Evolutionary conservation across 2,113 vertebrate genomes (phyloP).

Genomic region (Callorhinus ursinus): DNA sequence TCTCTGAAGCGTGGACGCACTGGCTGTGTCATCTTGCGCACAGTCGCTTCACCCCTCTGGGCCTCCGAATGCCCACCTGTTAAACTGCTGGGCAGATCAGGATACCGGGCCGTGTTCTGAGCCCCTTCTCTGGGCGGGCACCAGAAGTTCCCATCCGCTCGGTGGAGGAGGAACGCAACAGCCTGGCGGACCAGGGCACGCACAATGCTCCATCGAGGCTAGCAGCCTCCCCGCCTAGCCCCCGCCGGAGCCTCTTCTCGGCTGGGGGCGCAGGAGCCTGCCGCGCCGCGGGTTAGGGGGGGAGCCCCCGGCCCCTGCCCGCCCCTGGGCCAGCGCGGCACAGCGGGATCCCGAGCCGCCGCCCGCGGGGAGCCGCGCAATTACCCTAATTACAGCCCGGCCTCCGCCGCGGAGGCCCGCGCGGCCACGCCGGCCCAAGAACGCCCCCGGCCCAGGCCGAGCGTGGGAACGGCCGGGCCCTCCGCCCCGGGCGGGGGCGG

Average conservation of each 20-base stretch:
- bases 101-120: neutral
- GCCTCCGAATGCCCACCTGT: neutral
- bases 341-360: constrained; percentile 28
- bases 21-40: neutral
- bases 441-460: constrained; percentile 66
- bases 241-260: neutral
- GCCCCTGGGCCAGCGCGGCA: neutral
- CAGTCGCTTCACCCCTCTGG: neutral
- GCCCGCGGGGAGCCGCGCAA: constrained; percentile 55
- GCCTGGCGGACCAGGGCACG: too few species aligned
- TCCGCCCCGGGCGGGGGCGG: constrained; percentile 47
- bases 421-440: constrained; percentile 68
- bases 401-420: constrained; percentile 59
- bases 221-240: neutral
- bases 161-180: neutral
- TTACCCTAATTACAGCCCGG: constrained; percentile 80
- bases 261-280: neutral
- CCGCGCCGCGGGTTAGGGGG: neutral
- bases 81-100: neutral
- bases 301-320: neutral
- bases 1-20: neutral
- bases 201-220: neutral
- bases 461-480: constrained; percentile 74
- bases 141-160: neutral
- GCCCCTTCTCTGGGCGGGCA: neutral